Evolutionary conservation across 2,888 invertebrate species (phyloP).

Genomic region (Spodoptera picta): DNA sequence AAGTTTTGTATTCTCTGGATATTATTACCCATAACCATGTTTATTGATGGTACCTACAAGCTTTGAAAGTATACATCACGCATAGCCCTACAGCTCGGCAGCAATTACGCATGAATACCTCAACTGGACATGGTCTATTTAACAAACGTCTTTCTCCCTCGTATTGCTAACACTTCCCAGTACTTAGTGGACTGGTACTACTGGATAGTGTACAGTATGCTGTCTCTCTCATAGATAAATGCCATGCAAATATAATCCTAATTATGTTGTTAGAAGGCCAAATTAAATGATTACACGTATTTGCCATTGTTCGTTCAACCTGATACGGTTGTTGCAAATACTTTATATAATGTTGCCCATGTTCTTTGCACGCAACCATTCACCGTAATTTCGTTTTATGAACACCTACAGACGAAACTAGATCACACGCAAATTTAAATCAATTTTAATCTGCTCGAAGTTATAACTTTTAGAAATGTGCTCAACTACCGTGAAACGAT

Average conservation of each 20-base stretch:
- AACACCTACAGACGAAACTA: conserved; percentile 14
- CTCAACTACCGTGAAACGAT: conserved; percentile 1
- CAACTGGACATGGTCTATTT: conserved; percentile 47
- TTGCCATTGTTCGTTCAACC: conserved; percentile 8
- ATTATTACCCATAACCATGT: too few species aligned
- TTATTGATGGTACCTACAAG: too few species aligned
- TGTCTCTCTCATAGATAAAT: conserved; percentile 15
- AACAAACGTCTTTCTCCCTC: conserved; percentile 41
- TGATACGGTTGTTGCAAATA: conserved; percentile 14
- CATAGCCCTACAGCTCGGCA: conserved; percentile 5
- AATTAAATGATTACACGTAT: conserved; percentile 3
- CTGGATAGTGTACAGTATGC: too few species aligned
- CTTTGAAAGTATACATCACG: too few species aligned
- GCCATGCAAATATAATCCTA: not conserved
- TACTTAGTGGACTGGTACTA: not conserved
- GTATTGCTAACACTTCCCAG: conserved; percentile 42
- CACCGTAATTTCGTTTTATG: conserved; percentile 3
- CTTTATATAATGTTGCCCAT: conserved; percentile 26
- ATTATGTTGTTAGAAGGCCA: not conserved
- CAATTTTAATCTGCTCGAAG: conserved; percentile 11
- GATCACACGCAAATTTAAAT: conserved; percentile 22
- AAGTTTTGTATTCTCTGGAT: too few species aligned
- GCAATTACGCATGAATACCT: conserved; percentile 21
- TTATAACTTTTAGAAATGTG: conserved; percentile 12
- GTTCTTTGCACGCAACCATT: conserved; percentile 13